phyloP scores from a whole-genome alignment of 2,797 vertebrate species.

The Poeciliopsis paucimaculata region DNA sequence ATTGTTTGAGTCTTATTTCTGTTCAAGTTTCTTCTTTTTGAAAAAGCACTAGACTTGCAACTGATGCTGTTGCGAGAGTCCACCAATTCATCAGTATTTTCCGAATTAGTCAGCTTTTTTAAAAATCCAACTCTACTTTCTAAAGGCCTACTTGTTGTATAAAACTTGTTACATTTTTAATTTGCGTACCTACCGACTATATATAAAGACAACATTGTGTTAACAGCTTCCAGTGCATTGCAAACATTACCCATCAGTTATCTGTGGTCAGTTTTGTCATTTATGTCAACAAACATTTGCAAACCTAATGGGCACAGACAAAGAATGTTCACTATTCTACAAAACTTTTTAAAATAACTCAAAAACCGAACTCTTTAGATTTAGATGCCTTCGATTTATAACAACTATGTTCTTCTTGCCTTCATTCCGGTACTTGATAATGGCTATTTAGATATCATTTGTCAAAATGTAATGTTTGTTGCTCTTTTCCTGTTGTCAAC shows the following conservation, averaged over 20 bases:
- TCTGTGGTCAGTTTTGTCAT: neutral
- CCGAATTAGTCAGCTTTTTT: neutral
- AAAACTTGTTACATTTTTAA: neutral
- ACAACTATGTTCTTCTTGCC: no score
- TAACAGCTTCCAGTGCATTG: neutral
- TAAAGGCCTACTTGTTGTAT: neutral
- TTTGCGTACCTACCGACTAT: neutral
- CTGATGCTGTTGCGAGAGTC: neutral
- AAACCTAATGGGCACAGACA: neutral
- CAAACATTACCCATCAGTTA: neutral
- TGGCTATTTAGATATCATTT: no score
- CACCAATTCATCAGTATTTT: neutral
- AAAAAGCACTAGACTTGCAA: neutral
- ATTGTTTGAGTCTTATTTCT: neutral
- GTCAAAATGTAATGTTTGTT: no score
- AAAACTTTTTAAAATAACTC: neutral
- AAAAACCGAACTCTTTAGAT: neutral
- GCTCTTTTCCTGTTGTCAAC: no score
- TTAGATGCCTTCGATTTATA: neutral
- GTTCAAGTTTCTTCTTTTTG: constrained; percentile 2
- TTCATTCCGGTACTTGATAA: no score
- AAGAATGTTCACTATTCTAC: neutral
- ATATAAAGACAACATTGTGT: neutral
- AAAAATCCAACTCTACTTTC: neutral
- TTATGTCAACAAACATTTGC: neutral